Evolutionary conservation across 2,113 vertebrate genomes (phyloP), one percentile per base, ranked within the genome.

Genomic region (Heterocephalus glaber): DNA sequence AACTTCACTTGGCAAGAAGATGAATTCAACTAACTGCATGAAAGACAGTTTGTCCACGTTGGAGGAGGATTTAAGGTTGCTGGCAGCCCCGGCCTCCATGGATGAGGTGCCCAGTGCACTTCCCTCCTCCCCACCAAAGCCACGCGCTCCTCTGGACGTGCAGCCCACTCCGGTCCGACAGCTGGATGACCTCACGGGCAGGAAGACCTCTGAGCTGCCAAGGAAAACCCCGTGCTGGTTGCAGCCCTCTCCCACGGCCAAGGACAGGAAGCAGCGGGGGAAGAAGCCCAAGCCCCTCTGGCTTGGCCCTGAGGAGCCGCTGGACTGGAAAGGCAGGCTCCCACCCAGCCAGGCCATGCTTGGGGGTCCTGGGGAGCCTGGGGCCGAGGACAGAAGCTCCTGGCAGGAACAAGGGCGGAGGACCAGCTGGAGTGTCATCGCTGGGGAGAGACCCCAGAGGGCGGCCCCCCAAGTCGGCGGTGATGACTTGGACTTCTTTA

Each of bases 221-320:
- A 98, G 98, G 52, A 98, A 97, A 81, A 38, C 98, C 28, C 99
- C 99, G 0, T 98, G 98, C 92, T 99, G 99, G 99, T 97, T 99
- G 26, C 98, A 99, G 86, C 98, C 99, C 22, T 95, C 98, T 93
- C 96, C 97, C 80, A 90, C 94, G 33, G 96, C 90, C 3, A 93
- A 93, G 28, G 97, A 96, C 16, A 98, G 97, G 72, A 98, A 97
- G 61, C 97, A 96, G 1, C 97, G 95, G 70, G 61, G 96, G 65
- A 97, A 52, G 58, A 98, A 95, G 85, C 95, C 98, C 58, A 99
- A 98, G 54, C 99, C 99, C 47, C 93, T 92, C 0, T 99, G 99
- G 99, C 98, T 99, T 65, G 98, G 98, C 82, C 95, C 98, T 0
- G 99, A 99, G 84, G 98, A 97, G 49, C 96, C 96, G 0, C 77